Evolutionary conservation across 2,888 invertebrate species (phyloP).

Genomic region (Zygaena filipendulae): DNA sequence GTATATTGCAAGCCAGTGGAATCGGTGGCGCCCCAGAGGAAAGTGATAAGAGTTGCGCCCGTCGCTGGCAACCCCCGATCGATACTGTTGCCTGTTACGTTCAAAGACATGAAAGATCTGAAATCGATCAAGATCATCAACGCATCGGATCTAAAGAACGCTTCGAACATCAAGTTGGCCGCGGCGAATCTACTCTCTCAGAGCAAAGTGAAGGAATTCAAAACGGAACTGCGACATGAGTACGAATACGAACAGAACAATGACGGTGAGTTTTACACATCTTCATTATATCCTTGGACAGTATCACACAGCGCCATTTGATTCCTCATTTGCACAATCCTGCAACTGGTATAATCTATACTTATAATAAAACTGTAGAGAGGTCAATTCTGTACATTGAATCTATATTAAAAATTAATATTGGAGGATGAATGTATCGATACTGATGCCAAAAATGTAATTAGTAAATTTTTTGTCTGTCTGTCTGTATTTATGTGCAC

Average conservation of each 20-base stretch:
- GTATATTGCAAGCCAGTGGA: conserved; percentile 59
- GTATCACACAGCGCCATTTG: no score
- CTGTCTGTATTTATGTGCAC: no score
- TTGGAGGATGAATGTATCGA: no score
- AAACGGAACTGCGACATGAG: conserved; percentile 39
- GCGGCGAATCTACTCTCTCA: conserved; percentile 60
- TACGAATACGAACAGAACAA: conserved; percentile 48
- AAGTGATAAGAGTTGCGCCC: conserved; percentile 53
- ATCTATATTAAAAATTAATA: no score
- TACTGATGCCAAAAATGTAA: no score
- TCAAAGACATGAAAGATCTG: conserved; percentile 77
- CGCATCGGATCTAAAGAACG: conserved; percentile 67
- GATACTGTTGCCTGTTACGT: conserved; percentile 76
- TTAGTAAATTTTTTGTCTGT: no score
- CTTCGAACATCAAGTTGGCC: conserved; percentile 62
- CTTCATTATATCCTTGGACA: background rate
- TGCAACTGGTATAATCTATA: no score
- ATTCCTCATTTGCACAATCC: conserved; percentile 4
- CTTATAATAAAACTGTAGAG: no score
- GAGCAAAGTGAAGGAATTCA: conserved; percentile 50
- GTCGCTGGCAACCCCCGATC: conserved; percentile 70
- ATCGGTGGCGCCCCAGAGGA: conserved; percentile 46
- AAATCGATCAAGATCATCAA: conserved; percentile 79
- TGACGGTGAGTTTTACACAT: conserved; percentile 35
- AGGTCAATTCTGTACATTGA: no score